These are phyloP conservation scores for Coelinius sp. DNA, from an alignment of 2,888 invertebrate species.

Conservation along the genomic window DNA sequence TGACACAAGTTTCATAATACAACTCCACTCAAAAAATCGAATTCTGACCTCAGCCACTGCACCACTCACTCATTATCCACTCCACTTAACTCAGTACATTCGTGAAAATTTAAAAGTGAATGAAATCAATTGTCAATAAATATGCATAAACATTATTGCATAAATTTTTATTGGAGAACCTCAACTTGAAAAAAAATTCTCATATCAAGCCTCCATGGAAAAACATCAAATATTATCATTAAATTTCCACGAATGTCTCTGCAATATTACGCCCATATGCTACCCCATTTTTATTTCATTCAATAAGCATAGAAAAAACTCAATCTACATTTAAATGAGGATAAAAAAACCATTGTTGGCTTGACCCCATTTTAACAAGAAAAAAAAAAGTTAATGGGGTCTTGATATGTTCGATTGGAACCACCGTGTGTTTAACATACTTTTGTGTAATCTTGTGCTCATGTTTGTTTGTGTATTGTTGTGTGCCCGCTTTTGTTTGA, in stretches of 20 bases:
- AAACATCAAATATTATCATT: conserved; percentile 18
- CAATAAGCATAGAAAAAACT: conserved; percentile 54
- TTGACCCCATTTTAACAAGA: conserved; percentile 44
- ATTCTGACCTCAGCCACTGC: conserved; percentile 56
- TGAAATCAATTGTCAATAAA: too few species aligned
- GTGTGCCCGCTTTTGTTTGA: conserved; percentile 1
- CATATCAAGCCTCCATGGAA: background rate
- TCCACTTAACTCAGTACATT: background rate
- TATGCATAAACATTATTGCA: too few species aligned
- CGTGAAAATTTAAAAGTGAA: background rate
- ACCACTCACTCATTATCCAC: conserved; percentile 32
- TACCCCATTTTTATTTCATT: conserved; percentile 33
- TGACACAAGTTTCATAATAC: conserved; percentile 11
- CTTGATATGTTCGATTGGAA: conserved; percentile 65
- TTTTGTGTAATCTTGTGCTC: conserved; percentile 23
- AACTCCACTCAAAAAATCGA: conserved; percentile 53
- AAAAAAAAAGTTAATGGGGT: conserved; percentile 43
- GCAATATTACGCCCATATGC: background rate
- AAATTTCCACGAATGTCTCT: conserved; percentile 38
- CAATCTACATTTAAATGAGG: conserved; percentile 54
- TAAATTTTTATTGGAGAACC: background rate
- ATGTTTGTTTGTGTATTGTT: conserved; percentile 16
- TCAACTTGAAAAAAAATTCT: background rate
- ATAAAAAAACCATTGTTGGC: conserved; percentile 55
- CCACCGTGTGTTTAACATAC: conserved; percentile 49